phyloP scores from a whole-genome alignment of 2,113 vertebrate species.

The Chlorodrepanis virens region DNA sequence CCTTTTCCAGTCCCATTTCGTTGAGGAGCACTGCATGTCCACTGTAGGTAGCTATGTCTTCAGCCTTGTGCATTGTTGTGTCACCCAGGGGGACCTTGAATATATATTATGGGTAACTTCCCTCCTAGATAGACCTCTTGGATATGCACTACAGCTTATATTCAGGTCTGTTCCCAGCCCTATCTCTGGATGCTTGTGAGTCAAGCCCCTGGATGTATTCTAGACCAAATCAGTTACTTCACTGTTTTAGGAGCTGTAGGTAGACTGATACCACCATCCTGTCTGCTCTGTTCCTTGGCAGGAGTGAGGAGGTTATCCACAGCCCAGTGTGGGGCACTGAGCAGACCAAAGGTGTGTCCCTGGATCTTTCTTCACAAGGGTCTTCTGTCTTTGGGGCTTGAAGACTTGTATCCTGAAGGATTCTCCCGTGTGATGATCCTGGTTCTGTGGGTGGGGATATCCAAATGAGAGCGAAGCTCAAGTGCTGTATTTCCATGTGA shows the following conservation, averaged over 20 bases:
- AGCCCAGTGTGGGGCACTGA: rapidly evolving
- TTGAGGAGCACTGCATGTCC: not conserved
- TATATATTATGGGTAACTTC: not conserved
- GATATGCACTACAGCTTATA: rapidly evolving
- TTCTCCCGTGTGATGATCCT: not conserved
- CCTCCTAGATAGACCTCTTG: not conserved
- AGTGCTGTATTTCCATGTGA: not conserved
- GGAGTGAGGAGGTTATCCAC: not conserved
- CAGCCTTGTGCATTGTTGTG: not conserved
- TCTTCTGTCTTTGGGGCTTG: not conserved
- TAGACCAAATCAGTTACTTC: not conserved
- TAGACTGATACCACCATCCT: not conserved
- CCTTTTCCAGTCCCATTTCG: not conserved
- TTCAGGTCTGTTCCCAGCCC: not conserved
- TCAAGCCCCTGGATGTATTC: not conserved
- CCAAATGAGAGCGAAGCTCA: not conserved
- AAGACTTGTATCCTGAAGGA: not conserved
- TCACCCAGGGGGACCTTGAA: not conserved
- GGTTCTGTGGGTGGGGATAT: not conserved
- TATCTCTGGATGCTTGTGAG: not conserved
- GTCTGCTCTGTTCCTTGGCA: not conserved
- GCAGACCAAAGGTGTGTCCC: not conserved
- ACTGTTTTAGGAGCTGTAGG: not conserved
- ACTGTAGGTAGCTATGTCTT: not conserved
- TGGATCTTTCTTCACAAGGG: not conserved